Conservation (phyloP, 2,113 vertebrate genomes). For the Calidris pygmaea region DNA sequence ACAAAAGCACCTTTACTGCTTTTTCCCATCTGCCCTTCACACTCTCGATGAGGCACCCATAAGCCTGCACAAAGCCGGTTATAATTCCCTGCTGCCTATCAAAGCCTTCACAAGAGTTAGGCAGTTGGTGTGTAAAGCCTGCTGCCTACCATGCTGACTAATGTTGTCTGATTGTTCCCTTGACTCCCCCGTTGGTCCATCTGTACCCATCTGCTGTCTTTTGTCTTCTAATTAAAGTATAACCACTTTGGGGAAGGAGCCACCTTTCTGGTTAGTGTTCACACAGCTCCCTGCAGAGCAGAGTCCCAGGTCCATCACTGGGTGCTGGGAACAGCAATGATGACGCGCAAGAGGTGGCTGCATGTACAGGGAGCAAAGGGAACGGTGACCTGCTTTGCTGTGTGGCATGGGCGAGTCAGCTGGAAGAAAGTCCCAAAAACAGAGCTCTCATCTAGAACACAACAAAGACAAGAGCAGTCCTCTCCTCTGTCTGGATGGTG, state of each 20-base stretch:
- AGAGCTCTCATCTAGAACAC: not conserved
- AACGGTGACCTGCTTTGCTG: not conserved
- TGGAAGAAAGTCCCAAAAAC: not conserved
- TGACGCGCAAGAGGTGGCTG: not conserved
- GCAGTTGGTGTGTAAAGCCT: slow-evolving; percentile 50
- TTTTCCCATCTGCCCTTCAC: not conserved
- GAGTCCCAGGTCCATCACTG: not conserved
- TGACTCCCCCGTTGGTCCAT: slow-evolving; percentile 61
- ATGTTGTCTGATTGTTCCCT: slow-evolving; percentile 65
- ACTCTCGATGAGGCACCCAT: not conserved
- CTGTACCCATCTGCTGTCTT: slow-evolving; percentile 65
- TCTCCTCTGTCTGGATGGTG: not conserved
- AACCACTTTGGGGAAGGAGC: not conserved
- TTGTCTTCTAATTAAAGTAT: slow-evolving; percentile 48
- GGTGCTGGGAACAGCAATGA: not conserved
- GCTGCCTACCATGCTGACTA: slow-evolving; percentile 65
- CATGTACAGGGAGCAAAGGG: not conserved
- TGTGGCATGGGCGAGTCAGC: not conserved
- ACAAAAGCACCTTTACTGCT: not conserved
- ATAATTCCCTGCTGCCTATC: not conserved
- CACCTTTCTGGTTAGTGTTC: not conserved
- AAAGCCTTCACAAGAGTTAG: slow-evolving; percentile 40
- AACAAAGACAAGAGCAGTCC: not conserved
- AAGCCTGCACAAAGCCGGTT: not conserved
- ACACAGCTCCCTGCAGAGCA: not conserved